Evolutionary conservation across 2,797 vertebrate genomes (phyloP).

Genomic region (Mastacembelus armatus): DNA sequence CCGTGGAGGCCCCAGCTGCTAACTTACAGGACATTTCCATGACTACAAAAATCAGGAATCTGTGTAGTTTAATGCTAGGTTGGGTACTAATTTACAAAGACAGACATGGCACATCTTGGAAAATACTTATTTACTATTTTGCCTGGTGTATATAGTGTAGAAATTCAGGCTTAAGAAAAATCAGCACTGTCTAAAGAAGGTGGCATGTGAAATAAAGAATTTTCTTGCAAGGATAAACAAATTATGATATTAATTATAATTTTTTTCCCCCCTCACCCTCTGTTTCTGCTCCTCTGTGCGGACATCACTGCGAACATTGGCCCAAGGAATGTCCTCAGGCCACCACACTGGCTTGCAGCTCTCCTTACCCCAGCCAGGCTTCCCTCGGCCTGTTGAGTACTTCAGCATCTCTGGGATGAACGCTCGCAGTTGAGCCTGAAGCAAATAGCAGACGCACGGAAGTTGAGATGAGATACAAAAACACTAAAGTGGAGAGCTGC

Average conservation of each 20-base stretch:
- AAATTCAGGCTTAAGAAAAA: background rate
- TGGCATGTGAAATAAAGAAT: background rate
- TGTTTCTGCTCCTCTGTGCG: constrained; percentile 98
- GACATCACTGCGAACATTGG: constrained; percentile 97
- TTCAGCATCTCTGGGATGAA: constrained; percentile 99
- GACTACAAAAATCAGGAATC: too few species aligned
- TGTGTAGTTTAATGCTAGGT: too few species aligned
- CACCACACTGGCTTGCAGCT: constrained; percentile 99
- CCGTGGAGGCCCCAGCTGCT: too few species aligned
- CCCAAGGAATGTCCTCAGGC: constrained; percentile 99
- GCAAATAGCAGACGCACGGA: background rate
- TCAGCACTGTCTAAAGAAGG: background rate
- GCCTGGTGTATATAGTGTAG: background rate
- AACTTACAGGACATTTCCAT: too few species aligned
- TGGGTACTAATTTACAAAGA: background rate
- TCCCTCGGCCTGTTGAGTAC: constrained; percentile 96
- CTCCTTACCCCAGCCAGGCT: constrained; percentile 99
- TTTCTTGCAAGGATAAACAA: background rate
- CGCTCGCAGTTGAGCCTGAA: constrained; percentile 95
- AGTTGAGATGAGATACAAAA: constrained; percentile 8
- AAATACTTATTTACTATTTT: background rate
- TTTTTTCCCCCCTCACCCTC: constrained; percentile 85
- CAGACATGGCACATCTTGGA: background rate
- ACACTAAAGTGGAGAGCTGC: constrained; percentile 20
- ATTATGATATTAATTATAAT: background rate